Percentiles rank a stretch among this genome's conserved stretches.
These are phyloP conservation scores for Drosophila recens DNA, from an alignment of 2,888 invertebrate species.

Conservation along the genomic window DNA sequence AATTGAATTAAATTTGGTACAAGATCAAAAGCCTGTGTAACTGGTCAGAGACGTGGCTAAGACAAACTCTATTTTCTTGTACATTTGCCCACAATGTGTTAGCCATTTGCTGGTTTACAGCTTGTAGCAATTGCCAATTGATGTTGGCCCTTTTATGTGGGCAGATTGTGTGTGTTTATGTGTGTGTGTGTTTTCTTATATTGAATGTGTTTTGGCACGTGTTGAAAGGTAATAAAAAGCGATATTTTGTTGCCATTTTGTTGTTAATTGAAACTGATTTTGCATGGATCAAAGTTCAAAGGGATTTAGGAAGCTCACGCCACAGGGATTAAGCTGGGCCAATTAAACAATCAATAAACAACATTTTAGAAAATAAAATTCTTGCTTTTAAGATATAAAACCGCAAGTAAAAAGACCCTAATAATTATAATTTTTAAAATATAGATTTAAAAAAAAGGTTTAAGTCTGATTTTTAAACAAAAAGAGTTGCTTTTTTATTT, in stretches of 20 bases:
- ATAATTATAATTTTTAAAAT: too few relatives aligned
- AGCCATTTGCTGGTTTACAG: neutral
- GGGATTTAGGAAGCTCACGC: neutral
- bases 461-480: too few relatives aligned
- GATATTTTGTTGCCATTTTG: constrained; percentile 7
- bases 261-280: constrained; percentile 38
- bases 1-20: neutral
- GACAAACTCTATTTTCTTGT: neutral
- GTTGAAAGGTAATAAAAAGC: neutral
- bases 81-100: constrained; percentile 1
- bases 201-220: constrained; percentile 10
- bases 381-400: too few relatives aligned
- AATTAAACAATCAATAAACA: constrained; percentile 40
- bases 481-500: too few relatives aligned
- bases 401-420: too few relatives aligned
- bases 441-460: too few relatives aligned
- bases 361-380: neutral
- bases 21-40: neutral
- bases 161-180: neutral
- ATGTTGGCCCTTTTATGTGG: constrained; percentile 25
- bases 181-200: too few relatives aligned
- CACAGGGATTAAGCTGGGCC: neutral
- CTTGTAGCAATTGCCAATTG: constrained; percentile 10
- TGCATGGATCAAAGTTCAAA: constrained; percentile 14
- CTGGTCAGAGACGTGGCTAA: neutral